Evolutionary conservation across 2,888 invertebrate species (phyloP).

Genomic region (Andrena flavipes): DNA sequence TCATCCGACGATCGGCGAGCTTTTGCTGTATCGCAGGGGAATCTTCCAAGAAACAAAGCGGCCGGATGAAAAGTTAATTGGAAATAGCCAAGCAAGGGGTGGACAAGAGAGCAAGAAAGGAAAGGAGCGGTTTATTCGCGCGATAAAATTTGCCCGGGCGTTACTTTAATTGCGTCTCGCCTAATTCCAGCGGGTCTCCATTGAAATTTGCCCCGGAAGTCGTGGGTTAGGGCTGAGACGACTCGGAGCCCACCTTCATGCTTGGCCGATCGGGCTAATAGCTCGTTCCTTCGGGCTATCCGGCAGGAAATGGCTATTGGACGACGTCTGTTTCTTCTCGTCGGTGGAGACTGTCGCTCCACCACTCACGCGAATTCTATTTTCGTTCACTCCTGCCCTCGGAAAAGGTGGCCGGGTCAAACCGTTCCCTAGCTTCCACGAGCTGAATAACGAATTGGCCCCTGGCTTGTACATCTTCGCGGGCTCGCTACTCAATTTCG

Average conservation of each 20-base stretch:
- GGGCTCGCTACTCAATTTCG: too few species aligned
- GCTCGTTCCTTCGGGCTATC: slow-evolving; percentile 27
- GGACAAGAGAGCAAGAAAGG: slow-evolving; percentile 5
- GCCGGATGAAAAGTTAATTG: slow-evolving; percentile 46
- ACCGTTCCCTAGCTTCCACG: neutral
- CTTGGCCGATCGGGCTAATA: slow-evolving; percentile 36
- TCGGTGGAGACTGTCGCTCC: neutral
- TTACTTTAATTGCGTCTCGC: slow-evolving; percentile 51
- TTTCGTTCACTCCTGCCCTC: neutral
- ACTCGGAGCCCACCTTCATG: slow-evolving; percentile 16
- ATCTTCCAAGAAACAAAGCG: slow-evolving; percentile 24
- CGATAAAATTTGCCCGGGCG: slow-evolving; percentile 48
- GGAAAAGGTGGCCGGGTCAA: neutral
- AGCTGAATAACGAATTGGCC: neutral
- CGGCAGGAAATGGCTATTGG: neutral
- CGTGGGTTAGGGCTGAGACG: slow-evolving; percentile 7
- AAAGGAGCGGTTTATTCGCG: slow-evolving; percentile 38
- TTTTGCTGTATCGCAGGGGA: slow-evolving; percentile 20
- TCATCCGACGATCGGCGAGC: too few species aligned
- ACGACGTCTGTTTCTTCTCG: neutral
- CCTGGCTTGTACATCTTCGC: neutral
- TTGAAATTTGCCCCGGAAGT: slow-evolving; percentile 38
- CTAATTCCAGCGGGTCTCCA: slow-evolving; percentile 36
- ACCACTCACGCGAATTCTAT: neutral
- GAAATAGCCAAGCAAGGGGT: slow-evolving; percentile 5